A percentile compares a stretch with the other conserved stretches of the same genome.
Evolutionary conservation across 1,140 invertebrate genomes (phyloP).

Genomic region (Drosophila quadrilineata): DNA sequence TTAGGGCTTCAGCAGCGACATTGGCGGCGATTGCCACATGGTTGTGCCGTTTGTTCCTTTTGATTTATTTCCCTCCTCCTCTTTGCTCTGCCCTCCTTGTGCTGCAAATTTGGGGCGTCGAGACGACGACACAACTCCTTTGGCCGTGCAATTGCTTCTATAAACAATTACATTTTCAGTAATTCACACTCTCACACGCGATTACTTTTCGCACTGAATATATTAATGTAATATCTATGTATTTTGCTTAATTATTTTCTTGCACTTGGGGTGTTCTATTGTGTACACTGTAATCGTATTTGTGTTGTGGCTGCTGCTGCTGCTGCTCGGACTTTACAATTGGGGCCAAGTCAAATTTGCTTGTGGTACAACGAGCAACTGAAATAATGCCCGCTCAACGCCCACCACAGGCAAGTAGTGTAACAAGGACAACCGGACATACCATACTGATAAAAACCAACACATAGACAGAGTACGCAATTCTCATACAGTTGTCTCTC

Average conservation of each 20-base stretch:
- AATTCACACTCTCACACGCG: not conserved
- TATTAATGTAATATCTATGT: no score
- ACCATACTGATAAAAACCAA: not conserved
- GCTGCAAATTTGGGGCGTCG: no score
- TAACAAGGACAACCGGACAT: conserved; percentile 40
- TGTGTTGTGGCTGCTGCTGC: conserved; percentile 2
- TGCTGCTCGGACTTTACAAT: conserved; percentile 34
- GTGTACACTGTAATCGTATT: conserved; percentile 40
- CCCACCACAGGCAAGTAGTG: not conserved
- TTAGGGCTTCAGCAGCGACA: not conserved
- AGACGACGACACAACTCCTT: no score
- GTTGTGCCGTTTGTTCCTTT: not conserved
- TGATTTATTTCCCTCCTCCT: conserved; percentile 12
- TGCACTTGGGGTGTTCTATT: conserved; percentile 23
- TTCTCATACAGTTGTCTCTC: no score
- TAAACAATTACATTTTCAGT: no score
- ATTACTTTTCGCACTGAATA: not conserved
- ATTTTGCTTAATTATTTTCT: not conserved
- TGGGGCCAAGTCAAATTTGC: conserved; percentile 71
- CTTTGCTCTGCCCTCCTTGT: no score
- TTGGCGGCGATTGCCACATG: conserved; percentile 20
- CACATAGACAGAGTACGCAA: no score
- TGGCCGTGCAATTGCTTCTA: no score
- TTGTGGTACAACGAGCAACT: conserved; percentile 70
- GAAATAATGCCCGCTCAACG: not conserved